Base-by-base conservation (phyloP, 2,888 invertebrate species). In the Heliconius cydno region DNA sequence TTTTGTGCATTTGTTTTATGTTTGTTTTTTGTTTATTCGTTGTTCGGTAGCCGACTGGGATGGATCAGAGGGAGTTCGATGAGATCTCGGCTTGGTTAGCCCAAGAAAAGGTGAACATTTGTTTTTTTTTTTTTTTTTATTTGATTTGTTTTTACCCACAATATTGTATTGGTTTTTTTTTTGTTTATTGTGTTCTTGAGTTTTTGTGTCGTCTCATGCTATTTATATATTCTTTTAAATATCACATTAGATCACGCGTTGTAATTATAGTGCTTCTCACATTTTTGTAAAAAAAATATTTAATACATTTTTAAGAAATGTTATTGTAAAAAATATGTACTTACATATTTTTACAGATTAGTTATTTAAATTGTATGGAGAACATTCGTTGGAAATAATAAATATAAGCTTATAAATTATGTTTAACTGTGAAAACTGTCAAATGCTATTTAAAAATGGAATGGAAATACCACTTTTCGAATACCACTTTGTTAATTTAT, bases 31-130 rank as follows among this genome's bases (percentile, higher is more conserved):
- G 74, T 81, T 63, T 78, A 81, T 77, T 72, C 38, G 46, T 66
- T 83, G 87, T 87, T 86, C 87, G 81, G 90, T 93, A 95, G 95
- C 93, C 94, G 75, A 89, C 94, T 83, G 94, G 92, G 84, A 96
- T 96, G 92, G 96, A 97, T 95, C 97, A 98, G 92, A 96, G 97
- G 92, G 98, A 98, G 94, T 98, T 98, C 94, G 98, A 97, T 95
- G 98, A 98, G 95, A 98, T 98, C 96, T 98, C 98, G 90, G 98
- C 98, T 94, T 98, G 98, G 98, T 96, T 99, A 91, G 97, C 97
- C 88, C 96, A 97, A 96, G 97, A 98, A 96, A 96, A 96, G 97
- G 96, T 92, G 88, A 88, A 87, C 81, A 74, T 85, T 84, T 82
- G 73, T 77, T 87, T 85, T 78, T 81, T 80, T 81, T 76, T 81